Evolutionary conservation across 2,888 invertebrate species (phyloP).

Genomic region (Julus scandinavius): DNA sequence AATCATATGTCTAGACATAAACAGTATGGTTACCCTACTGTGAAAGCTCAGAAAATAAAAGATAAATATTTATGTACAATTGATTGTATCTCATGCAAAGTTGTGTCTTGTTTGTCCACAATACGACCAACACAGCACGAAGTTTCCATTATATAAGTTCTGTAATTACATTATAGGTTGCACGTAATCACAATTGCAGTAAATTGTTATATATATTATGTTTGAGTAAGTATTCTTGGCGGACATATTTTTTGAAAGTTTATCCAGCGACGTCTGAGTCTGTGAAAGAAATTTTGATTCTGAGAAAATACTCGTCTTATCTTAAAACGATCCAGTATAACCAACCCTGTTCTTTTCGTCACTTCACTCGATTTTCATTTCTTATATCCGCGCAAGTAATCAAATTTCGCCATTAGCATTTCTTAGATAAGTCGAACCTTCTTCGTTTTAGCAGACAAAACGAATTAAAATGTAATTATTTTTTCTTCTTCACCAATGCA

Average conservation of each 20-base stretch:
- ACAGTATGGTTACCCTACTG: background rate
- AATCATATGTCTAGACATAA: background rate
- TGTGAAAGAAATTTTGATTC: background rate
- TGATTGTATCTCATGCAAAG: background rate
- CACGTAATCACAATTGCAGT: too few species aligned
- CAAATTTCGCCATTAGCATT: constrained; percentile 29
- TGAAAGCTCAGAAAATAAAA: too few species aligned
- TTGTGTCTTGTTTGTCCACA: too few species aligned
- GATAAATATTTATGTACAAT: background rate
- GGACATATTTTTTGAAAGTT: background rate
- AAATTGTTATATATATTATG: too few species aligned
- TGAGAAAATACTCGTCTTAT: background rate
- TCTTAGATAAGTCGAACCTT: constrained; percentile 27
- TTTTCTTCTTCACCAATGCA: constrained; percentile 37
- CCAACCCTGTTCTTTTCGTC: background rate
- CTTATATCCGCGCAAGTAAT: background rate
- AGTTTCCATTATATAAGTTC: too few species aligned
- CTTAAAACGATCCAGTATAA: background rate
- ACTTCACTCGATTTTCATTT: background rate
- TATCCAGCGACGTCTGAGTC: background rate
- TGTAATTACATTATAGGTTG: too few species aligned
- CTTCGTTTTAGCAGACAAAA: constrained; percentile 14
- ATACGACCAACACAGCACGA: too few species aligned
- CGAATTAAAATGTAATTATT: constrained; percentile 42
- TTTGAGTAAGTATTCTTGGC: too few species aligned